phyloP scores from a whole-genome alignment of 2,113 vertebrate genomes.

The Cheirogaleus medius region DNA sequence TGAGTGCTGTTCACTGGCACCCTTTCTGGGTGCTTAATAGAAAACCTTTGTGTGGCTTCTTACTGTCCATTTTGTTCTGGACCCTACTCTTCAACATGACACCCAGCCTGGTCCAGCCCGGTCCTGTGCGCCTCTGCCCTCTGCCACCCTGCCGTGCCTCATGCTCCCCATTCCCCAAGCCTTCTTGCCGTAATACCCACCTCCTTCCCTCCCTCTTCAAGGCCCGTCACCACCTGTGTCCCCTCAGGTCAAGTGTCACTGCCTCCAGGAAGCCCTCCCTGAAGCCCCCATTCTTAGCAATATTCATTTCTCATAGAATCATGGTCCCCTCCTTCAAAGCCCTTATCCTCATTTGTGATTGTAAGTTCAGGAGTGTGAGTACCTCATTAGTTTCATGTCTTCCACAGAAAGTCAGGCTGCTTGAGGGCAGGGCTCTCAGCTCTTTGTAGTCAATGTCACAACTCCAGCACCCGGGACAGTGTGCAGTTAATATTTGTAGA shows the following conservation, averaged over 20 bases:
- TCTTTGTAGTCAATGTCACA: neutral
- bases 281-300: neutral
- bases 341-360: neutral
- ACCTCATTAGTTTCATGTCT: neutral
- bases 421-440: neutral
- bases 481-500: neutral
- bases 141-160: neutral
- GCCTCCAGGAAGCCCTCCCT: neutral
- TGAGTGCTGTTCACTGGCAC: neutral
- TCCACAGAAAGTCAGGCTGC: neutral
- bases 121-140: neutral
- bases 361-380: neutral
- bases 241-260: neutral
- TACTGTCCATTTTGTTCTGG: neutral
- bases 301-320: neutral
- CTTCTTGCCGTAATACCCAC: neutral
- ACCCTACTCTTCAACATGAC: neutral
- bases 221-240: neutral
- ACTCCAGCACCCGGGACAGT: neutral
- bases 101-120: neutral
- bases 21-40: too few species aligned
- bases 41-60: neutral
- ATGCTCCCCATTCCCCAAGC: too few species aligned
- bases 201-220: neutral
- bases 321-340: neutral